phyloP scores from a whole-genome alignment of 2,888 invertebrate genomes.

The Ephialtes manifestator region DNA sequence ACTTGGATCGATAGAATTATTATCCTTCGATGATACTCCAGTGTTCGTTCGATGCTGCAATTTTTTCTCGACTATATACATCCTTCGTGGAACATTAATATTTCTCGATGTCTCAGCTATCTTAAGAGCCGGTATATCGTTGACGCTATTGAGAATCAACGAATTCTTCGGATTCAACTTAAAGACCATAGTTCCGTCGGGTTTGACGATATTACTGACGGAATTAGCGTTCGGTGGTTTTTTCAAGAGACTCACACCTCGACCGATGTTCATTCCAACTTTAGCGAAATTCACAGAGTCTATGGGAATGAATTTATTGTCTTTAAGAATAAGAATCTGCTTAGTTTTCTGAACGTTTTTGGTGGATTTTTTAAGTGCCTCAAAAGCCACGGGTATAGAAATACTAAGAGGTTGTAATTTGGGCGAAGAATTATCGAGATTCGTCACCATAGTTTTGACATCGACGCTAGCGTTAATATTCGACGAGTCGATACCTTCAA shows the following conservation, averaged over 20 bases:
- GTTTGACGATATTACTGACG: slow-evolving; percentile 17
- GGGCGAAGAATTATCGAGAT: slow-evolving; percentile 62
- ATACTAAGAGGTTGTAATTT: slow-evolving; percentile 79
- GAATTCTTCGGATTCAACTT: slow-evolving; percentile 76
- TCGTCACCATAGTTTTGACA: slow-evolving; percentile 56
- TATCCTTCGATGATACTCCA: slow-evolving; percentile 39
- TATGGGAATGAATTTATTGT: slow-evolving; percentile 77
- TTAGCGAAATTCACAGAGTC: slow-evolving; percentile 63
- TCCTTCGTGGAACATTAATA: neutral
- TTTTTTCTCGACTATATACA: slow-evolving; percentile 43
- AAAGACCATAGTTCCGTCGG: slow-evolving; percentile 53
- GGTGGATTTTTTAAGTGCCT: slow-evolving; percentile 55
- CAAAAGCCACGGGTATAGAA: slow-evolving; percentile 77
- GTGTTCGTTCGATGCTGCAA: slow-evolving; percentile 14
- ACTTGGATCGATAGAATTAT: slow-evolving; percentile 24
- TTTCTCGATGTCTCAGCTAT: slow-evolving; percentile 70
- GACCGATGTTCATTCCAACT: slow-evolving; percentile 24
- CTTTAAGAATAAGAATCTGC: slow-evolving; percentile 77
- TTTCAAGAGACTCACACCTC: slow-evolving; percentile 76
- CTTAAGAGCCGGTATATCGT: slow-evolving; percentile 77
- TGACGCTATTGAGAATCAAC: slow-evolving; percentile 75
- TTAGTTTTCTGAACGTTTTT: slow-evolving; percentile 70
- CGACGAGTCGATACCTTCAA: slow-evolving; percentile 25
- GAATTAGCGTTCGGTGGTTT: slow-evolving; percentile 60
- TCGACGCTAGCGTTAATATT: slow-evolving; percentile 41